A percentile compares a stretch with the other conserved stretches of the same genome.
These are phyloP conservation scores for Copsychus sechellarum DNA, from an alignment of 2,113 vertebrate genomes.

Conservation along the genomic window DNA sequence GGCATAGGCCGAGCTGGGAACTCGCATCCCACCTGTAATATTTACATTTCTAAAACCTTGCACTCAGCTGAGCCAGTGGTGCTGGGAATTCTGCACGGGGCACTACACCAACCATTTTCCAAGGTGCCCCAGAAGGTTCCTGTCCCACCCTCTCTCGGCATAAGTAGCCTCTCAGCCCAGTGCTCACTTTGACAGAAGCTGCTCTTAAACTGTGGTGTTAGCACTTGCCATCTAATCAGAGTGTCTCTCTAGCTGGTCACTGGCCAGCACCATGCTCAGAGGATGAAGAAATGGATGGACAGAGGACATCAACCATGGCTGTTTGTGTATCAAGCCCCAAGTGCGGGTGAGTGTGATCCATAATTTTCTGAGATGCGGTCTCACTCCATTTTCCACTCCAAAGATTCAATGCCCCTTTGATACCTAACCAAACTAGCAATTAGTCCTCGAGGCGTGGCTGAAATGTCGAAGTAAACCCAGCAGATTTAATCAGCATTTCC, in stretches of 20 bases:
- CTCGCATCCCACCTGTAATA: accelerated
- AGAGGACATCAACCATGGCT: background rate
- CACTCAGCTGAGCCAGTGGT: accelerated
- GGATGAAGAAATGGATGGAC: background rate
- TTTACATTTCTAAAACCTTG: background rate
- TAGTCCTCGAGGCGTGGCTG: background rate
- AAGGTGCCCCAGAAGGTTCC: background rate
- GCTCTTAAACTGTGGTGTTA: accelerated
- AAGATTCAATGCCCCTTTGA: conserved; percentile 4
- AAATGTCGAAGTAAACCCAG: conserved; percentile 10
- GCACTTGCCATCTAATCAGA: accelerated
- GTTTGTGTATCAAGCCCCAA: background rate
- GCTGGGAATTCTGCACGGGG: accelerated
- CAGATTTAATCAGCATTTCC: conserved; percentile 36
- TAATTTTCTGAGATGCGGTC: background rate
- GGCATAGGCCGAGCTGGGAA: accelerated
- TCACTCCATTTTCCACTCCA: background rate
- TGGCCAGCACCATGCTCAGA: background rate
- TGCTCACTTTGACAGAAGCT: accelerated
- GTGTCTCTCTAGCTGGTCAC: background rate
- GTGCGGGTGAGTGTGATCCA: accelerated
- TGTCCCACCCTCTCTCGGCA: accelerated
- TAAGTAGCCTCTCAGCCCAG: background rate
- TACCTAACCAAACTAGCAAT: conserved; percentile 23
- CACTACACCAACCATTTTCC: accelerated